Conservation (phyloP, 1,140 invertebrate genomes). For the Leucophenga varia region DNA sequence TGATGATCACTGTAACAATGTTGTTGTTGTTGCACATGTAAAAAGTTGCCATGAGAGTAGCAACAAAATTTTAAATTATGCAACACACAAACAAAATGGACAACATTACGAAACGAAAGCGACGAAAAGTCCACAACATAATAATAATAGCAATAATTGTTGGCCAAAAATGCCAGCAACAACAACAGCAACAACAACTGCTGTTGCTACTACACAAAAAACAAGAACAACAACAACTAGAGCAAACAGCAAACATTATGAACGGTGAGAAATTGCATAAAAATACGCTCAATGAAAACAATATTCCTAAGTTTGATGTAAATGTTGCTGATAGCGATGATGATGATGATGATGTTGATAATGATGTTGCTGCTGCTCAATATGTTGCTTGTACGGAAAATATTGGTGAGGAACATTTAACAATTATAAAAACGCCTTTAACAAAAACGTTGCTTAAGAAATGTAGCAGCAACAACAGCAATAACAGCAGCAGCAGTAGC, state of each 20-base stretch:
- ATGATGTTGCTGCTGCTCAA: too few relatives aligned
- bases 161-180: neutral
- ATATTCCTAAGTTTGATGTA: too few relatives aligned
- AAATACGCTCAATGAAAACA: neutral
- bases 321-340: neutral
- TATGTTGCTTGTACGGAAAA: too few relatives aligned
- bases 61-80: constrained; percentile 1
- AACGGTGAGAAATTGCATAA: constrained; percentile 9
- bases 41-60: constrained; percentile 3
- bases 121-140: neutral
- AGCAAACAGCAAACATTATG: too few relatives aligned
- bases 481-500: constrained; percentile 3
- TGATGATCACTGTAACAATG: too few relatives aligned
- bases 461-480: constrained; percentile 30
- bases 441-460: constrained; percentile 51
- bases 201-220: too few relatives aligned
- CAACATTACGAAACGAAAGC: constrained; percentile 6
- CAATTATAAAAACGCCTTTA: constrained; percentile 49
- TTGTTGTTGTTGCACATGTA: neutral
- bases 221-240: constrained; percentile 4
- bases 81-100: constrained; percentile 17
- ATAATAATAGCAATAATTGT: neutral
- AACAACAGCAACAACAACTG: constrained; percentile 3
- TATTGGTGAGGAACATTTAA: constrained; percentile 16
- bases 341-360: constrained; percentile 1